Percentiles rank a stretch among this genome's conserved stretches.
Conservation (phyloP, 2,797 vertebrate species). For the Danio kyathit region DNA sequence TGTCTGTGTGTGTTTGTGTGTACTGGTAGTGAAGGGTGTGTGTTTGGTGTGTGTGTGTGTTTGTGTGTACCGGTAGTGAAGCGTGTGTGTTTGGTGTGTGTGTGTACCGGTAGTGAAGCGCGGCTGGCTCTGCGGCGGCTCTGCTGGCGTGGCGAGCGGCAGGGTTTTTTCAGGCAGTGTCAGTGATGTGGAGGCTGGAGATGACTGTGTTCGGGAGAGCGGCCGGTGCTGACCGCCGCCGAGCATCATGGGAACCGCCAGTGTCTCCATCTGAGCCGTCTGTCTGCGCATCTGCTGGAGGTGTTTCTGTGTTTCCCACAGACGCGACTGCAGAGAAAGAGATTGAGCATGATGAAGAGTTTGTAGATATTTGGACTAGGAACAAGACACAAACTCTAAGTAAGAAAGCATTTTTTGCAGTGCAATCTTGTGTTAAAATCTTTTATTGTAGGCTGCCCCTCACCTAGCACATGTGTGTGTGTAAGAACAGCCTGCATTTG, state of each 20-base stretch:
- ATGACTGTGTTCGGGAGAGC: slow-evolving; percentile 90
- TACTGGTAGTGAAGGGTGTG: too few species aligned
- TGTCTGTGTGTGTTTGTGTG: too few species aligned
- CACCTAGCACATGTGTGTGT: too few species aligned
- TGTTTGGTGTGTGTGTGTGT: too few species aligned
- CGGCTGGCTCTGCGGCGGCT: slow-evolving; percentile 72
- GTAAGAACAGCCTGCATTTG: too few species aligned
- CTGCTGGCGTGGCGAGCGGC: slow-evolving; percentile 78
- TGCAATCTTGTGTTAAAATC: too few species aligned
- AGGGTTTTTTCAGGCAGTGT: slow-evolving; percentile 82
- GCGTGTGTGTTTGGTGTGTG: slow-evolving; percentile 45
- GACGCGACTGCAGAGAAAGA: slow-evolving; percentile 77
- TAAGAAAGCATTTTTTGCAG: too few species aligned
- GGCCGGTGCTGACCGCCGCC: slow-evolving; percentile 79
- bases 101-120: slow-evolving; percentile 84
- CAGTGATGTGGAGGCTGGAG: slow-evolving; percentile 89
- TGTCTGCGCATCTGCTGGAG: slow-evolving; percentile 86
- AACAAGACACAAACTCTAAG: too few species aligned
- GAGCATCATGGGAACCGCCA: slow-evolving; percentile 81
- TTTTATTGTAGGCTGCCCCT: too few species aligned
- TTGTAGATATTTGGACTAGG: too few species aligned
- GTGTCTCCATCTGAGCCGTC: slow-evolving; percentile 79
- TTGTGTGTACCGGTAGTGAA: slow-evolving; percentile 85
- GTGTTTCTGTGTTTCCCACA: slow-evolving; percentile 93
- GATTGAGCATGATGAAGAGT: too few species aligned